Evolutionary conservation across 2,888 invertebrate genomes (phyloP).

Genomic region (Cremastinae sp.): DNA sequence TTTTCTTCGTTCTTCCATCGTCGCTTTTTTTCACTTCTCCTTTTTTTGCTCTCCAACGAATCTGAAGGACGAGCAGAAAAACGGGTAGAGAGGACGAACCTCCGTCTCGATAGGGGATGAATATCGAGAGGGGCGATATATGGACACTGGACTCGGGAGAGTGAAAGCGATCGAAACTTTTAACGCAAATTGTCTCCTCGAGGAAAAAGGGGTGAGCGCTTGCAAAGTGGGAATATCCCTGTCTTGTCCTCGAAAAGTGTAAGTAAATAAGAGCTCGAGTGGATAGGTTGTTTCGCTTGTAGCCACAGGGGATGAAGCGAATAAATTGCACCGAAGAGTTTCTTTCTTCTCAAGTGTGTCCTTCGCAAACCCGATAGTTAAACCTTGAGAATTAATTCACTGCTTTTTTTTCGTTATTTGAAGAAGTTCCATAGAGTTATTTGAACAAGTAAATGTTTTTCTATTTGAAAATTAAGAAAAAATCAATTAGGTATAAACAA

Average conservation of each 20-base stretch:
- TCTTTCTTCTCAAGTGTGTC: not conserved
- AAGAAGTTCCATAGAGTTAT: too few relatives aligned
- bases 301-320: not conserved
- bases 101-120: conserved; percentile 3
- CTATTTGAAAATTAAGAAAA: too few relatives aligned
- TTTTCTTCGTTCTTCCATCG: conserved; percentile 28
- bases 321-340: conserved; percentile 36
- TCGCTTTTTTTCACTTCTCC: conserved; percentile 39
- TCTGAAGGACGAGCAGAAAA: not conserved
- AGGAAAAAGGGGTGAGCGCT: not conserved
- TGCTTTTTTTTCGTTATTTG: too few relatives aligned
- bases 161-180: conserved; percentile 59
- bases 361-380: too few relatives aligned
- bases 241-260: conserved; percentile 24
- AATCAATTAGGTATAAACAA: too few relatives aligned
- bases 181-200: conserved; percentile 53
- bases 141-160: conserved; percentile 35
- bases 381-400: too few relatives aligned
- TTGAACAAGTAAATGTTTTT: too few relatives aligned
- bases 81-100: not conserved
- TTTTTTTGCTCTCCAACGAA: not conserved
- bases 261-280: conserved; percentile 19
- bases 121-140: conserved; percentile 25
- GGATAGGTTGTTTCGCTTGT: conserved; percentile 7
- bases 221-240: not conserved